phyloP scores from a whole-genome alignment of 2,888 invertebrate genomes.

The Dorcus parallelipipedus region DNA sequence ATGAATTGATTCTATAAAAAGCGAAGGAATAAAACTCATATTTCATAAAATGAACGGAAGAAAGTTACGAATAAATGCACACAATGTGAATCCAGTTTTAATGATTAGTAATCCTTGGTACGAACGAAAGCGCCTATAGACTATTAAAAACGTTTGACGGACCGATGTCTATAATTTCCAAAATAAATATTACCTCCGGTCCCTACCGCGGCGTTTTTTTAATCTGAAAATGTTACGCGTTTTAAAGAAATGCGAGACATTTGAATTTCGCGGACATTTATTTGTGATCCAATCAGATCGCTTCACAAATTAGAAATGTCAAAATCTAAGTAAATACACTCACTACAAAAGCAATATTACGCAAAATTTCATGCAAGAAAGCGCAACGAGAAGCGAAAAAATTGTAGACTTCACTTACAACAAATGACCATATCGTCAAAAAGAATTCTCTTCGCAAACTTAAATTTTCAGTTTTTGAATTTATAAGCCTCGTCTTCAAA shows the following conservation, averaged over 20 bases:
- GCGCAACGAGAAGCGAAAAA: background rate
- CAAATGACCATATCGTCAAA: conserved; percentile 35
- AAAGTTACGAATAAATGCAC: too few relatives aligned
- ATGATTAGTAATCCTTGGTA: too few relatives aligned
- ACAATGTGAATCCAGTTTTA: too few relatives aligned
- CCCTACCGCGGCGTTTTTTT: too few relatives aligned
- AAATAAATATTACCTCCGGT: too few relatives aligned
- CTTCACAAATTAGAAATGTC: background rate
- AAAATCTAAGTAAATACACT: background rate
- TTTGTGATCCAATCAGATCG: background rate
- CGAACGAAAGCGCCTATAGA: too few relatives aligned
- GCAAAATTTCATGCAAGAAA: background rate
- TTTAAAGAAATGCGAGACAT: background rate
- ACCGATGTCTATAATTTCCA: too few relatives aligned
- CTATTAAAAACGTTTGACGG: too few relatives aligned
- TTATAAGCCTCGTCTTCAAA: conserved; percentile 33
- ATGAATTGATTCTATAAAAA: too few relatives aligned
- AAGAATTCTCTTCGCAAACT: conserved; percentile 26
- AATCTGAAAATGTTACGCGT: too few relatives aligned
- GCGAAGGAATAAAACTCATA: too few relatives aligned
- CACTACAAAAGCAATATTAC: background rate
- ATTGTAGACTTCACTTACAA: conserved; percentile 31
- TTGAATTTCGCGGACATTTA: background rate
- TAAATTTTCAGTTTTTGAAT: conserved; percentile 33
- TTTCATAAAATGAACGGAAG: too few relatives aligned